Evolutionary conservation across 2,113 vertebrate genomes (phyloP), one percentile per base, ranked within the genome.

Genomic region (Zosterops borbonicus): DNA sequence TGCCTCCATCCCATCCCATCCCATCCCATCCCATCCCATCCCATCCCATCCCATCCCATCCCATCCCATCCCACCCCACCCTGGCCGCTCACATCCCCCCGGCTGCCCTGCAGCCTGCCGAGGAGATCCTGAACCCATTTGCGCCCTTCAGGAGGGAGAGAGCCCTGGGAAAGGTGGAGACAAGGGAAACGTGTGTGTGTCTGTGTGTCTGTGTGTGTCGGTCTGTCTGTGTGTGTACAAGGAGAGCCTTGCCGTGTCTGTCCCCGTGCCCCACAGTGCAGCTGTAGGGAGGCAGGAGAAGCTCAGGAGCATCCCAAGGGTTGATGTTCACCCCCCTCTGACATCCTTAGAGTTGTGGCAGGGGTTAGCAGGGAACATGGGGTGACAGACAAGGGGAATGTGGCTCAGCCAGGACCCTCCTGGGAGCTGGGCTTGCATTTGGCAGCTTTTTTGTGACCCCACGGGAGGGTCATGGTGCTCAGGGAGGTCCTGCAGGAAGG

Each of bases 391-490:
- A 46, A 58, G 50, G 29, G n/a, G 9, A 5, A 2, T 5, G 1
- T 6, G 15, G 22, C 25, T 60, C 21, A 44, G 46, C 33, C 39
- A 24, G 47, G 20, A 10, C 9, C 33, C 55, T 87, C 11, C 25
- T n/a, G 76, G 46, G 27, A 71, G 9, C 12, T n/a, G 47, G 11
- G 14, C 35, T 21, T 1, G 0, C 59, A 8, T 35, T 42, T 79
- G 56, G 20, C n/a, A 33, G 0, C 6, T 50, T 50, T 27, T 50
- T 50, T 15, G 49, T 56, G 42, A 27, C 13, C 27, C 46, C 42
- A 3, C 4, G 0, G 50, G 17, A 37, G 42, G 23, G 35, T 89
- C 21, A 10, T 0, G 0, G 2, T 1, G 5, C 17, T 1, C 28
- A 8, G 58, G 18, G 9, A 14, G 14, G 22, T 68, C 42, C 76